These are phyloP conservation scores for Pseudomyrmex pallidus DNA, from an alignment of 1,140 invertebrate genomes.

Conservation along the genomic window DNA sequence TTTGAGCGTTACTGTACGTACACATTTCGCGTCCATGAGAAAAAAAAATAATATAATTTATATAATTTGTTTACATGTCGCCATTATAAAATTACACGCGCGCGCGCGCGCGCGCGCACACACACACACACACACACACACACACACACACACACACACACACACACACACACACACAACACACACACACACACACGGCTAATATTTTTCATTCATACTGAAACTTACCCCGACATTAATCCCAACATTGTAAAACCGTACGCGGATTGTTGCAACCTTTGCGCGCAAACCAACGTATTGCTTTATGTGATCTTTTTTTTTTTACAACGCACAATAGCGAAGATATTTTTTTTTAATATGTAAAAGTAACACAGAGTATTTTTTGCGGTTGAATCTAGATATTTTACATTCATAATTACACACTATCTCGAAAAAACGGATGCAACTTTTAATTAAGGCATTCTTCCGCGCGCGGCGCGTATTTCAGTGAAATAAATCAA, in stretches of 20 bases:
- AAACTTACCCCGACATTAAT: conserved; percentile 14
- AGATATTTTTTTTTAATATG: background rate
- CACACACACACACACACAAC: too few relatives aligned
- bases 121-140: too few relatives aligned
- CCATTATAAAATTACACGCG: too few relatives aligned
- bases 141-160: too few relatives aligned
- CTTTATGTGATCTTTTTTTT: background rate
- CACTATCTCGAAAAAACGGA: conserved; percentile 21
- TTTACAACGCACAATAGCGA: background rate
- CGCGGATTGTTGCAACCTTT: conserved; percentile 29
- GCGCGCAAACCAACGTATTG: conserved; percentile 9
- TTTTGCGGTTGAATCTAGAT: background rate
- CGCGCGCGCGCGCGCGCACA: too few relatives aligned
- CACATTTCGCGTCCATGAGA: too few relatives aligned
- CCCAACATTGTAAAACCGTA: conserved; percentile 6
- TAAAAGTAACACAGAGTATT: background rate
- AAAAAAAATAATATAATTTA: too few relatives aligned
- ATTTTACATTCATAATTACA: conserved; percentile 51
- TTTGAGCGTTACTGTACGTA: too few relatives aligned
- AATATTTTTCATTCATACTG: background rate
- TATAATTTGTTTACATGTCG: too few relatives aligned
- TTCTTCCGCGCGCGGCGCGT: conserved; percentile 28
- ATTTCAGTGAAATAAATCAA: conserved; percentile 57
- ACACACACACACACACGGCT: too few relatives aligned
- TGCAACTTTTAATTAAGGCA: conserved; percentile 58